Evolutionary conservation across 2,888 invertebrate genomes (phyloP), one percentile per base, ranked within the genome.

Genomic region (Sepiola atlantica): DNA sequence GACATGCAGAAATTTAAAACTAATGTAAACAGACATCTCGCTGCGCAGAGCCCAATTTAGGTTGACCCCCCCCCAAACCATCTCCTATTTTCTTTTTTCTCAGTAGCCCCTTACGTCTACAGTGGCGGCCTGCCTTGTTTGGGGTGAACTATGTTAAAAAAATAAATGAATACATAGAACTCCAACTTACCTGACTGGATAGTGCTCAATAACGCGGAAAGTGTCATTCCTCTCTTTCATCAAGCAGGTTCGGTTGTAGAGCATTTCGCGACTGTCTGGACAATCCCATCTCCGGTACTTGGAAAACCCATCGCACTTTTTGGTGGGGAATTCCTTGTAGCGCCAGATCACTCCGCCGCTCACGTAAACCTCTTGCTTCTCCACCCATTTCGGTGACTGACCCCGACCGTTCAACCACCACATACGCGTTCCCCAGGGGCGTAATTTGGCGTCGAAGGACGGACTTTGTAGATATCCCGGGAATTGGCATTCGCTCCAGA

Each of bases 391-490:
- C 45, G 93, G 94, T 10, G 55, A 57, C 55, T 91, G 55, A 24
- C 94, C 93, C 28, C 94, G 55, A 32, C 93, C 93, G 90, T 94
- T 94, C 24, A 94, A 91, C 94, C 94, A 94, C 94, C 94, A 94
- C 91, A 93, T 91, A 16, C 94, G 90, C 14, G 94, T 94, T 32
- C 90, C 55, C 94, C 94, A 94, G 24, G 94, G 94, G 45, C 57
- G 54, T 24, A 94, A 91, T 54, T 94, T 93, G 24, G 54, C 55
- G 32, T 90, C 57, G 45, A 90, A 55, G 61, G 93, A 93, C 45
- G 94, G 94, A 94, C 94, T 94, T 91, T 94, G 94, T 32, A 94
- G 94, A 61, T 90, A 94, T 32, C 94, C 94, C 21, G 94, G 94
- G 61, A 94, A 94, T 90, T 93, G 54, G 93, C 94, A 94, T 16